A percentile compares a stretch with the other conserved stretches of the same genome.
Conservation (phyloP, 2,797 vertebrate species). For the Linurgus olivaceus region DNA sequence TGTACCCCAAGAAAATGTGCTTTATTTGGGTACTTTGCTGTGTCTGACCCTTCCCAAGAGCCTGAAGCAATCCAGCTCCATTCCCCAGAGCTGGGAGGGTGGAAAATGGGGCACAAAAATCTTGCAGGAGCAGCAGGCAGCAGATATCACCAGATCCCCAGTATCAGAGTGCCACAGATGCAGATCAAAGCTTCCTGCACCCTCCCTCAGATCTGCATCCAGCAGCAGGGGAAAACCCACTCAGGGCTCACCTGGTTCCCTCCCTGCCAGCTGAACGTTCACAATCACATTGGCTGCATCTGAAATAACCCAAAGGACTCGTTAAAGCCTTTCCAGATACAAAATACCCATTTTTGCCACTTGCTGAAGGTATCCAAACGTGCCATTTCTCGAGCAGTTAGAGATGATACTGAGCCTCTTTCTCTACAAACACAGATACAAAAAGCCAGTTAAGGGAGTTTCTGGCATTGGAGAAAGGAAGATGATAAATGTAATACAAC, state of each 20-base stretch:
- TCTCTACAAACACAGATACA: not conserved
- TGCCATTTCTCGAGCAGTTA: not conserved
- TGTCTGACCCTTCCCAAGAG: accelerated
- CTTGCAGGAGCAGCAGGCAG: not conserved
- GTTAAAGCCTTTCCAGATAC: not conserved
- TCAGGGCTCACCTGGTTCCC: not conserved
- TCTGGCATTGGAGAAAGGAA: conserved; percentile 72
- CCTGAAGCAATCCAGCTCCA: not conserved
- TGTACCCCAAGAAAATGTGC: not conserved
- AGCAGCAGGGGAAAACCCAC: not conserved
- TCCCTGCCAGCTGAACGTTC: not conserved
- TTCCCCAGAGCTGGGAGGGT: accelerated
- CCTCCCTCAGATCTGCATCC: not conserved
- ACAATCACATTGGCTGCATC: not conserved
- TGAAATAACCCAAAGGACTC: not conserved
- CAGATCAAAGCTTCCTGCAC: not conserved
- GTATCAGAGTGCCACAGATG: not conserved
- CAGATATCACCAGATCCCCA: accelerated
- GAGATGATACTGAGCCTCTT: not conserved
- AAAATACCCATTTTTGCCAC: not conserved
- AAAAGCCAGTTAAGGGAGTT: not conserved
- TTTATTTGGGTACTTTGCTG: not conserved
- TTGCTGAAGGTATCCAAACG: not conserved
- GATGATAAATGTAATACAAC: conserved; percentile 79
- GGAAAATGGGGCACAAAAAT: too few species aligned